phyloP scores from a whole-genome alignment of 2,797 vertebrate genomes.

The Garrulus glandarius region DNA sequence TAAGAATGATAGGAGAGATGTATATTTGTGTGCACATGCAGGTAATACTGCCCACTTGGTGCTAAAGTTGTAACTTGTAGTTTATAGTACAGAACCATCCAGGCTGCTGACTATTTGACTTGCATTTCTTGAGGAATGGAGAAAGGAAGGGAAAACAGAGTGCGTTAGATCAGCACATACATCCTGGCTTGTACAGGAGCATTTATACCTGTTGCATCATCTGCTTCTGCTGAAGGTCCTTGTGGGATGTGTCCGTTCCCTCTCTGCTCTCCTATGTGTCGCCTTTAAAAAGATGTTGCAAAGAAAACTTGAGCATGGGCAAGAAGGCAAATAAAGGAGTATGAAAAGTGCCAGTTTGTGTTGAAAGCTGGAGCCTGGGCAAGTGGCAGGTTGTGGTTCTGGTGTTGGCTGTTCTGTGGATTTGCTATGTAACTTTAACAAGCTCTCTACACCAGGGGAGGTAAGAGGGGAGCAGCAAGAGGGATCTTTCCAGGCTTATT shows the following conservation, averaged over 20 bases:
- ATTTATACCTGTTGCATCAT: background rate
- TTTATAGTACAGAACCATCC: background rate
- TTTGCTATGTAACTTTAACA: background rate
- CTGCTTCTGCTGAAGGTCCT: background rate
- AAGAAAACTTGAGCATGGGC: background rate
- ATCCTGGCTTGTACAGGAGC: background rate
- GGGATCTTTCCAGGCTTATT: background rate
- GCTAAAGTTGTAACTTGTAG: background rate
- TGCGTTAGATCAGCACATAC: background rate
- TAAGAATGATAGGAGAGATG: background rate
- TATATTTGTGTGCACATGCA: fast-evolving
- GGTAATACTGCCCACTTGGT: background rate
- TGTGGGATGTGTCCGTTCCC: background rate
- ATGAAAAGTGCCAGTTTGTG: background rate
- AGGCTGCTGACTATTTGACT: background rate
- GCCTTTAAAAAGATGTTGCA: background rate
- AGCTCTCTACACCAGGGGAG: background rate
- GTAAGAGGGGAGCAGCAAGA: background rate
- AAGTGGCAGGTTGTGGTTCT: background rate
- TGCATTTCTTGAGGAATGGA: background rate
- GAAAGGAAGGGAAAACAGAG: background rate
- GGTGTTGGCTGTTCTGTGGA: background rate
- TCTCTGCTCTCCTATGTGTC: background rate
- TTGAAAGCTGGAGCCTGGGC: background rate
- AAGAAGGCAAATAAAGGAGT: background rate